A percentile compares a stretch with the other conserved stretches of the same genome.
These are phyloP conservation scores for Machimus rusticus DNA, from an alignment of 2,888 invertebrate genomes.

Conservation along the genomic window DNA sequence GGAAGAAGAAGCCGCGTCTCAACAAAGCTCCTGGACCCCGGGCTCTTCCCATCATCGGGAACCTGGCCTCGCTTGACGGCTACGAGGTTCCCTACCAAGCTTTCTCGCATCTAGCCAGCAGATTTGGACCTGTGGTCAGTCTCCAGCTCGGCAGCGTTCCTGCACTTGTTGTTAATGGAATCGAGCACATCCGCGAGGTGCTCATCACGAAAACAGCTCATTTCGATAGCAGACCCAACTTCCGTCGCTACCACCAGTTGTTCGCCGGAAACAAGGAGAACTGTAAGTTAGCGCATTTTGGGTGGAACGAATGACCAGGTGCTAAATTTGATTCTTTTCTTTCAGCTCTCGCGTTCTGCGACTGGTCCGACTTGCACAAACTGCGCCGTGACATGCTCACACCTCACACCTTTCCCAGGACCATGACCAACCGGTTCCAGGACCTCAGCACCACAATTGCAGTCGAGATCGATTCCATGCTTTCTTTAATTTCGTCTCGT, in stretches of 20 bases:
- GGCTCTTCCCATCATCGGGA: conserved; percentile 57
- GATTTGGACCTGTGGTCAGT: conserved; percentile 67
- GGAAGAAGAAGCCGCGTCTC: neutral
- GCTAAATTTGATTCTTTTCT: neutral
- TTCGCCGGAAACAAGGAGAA: conserved; percentile 73
- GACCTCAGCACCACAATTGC: conserved; percentile 64
- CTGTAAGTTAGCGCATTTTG: conserved; percentile 66
- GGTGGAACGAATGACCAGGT: neutral
- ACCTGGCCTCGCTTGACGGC: conserved; percentile 67
- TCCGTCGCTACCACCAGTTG: conserved; percentile 69
- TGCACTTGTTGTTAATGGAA: conserved; percentile 68
- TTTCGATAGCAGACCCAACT: conserved; percentile 72
- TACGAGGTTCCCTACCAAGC: conserved; percentile 70
- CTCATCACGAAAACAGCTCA: conserved; percentile 67
- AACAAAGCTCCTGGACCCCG: neutral
- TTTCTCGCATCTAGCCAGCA: conserved; percentile 64
- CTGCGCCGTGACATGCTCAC: conserved; percentile 68
- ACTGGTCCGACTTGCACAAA: conserved; percentile 73
- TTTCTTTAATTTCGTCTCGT: conserved; percentile 49
- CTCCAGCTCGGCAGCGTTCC: conserved; percentile 66
- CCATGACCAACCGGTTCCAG: conserved; percentile 65
- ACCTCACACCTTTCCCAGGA: conserved; percentile 68
- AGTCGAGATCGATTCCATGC: conserved; percentile 59
- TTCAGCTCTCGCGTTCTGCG: conserved; percentile 72
- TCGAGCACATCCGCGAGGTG: conserved; percentile 69